Percentiles rank a stretch among this genome's conserved stretches.
These are phyloP conservation scores for Harpalus rufipes DNA, from an alignment of 2,888 invertebrate genomes.

Conservation along the genomic window DNA sequence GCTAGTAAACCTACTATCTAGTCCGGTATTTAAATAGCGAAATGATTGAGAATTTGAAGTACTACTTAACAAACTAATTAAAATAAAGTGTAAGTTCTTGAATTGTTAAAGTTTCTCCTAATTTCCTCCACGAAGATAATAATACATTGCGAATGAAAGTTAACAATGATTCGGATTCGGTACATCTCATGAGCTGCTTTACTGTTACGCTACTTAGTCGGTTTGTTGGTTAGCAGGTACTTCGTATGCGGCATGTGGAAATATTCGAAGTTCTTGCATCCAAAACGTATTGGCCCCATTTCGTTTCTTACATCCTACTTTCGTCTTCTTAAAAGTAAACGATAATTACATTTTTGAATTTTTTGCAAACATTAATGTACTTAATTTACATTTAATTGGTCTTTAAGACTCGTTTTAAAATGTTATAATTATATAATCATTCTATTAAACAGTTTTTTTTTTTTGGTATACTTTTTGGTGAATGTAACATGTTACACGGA, in stretches of 20 bases:
- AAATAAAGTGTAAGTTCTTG: slow-evolving; percentile 54
- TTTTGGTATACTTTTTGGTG: neutral
- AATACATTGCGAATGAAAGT: slow-evolving; percentile 65
- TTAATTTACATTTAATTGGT: slow-evolving; percentile 32
- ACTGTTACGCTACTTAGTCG: too few species aligned
- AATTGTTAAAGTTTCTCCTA: slow-evolving; percentile 60
- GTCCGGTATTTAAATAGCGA: slow-evolving; percentile 16
- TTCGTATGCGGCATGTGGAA: slow-evolving; percentile 14
- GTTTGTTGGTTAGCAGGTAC: slow-evolving; percentile 14
- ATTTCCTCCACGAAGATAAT: slow-evolving; percentile 56
- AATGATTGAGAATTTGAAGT: slow-evolving; percentile 31
- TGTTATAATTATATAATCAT: slow-evolving; percentile 31
- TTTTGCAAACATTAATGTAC: slow-evolving; percentile 21
- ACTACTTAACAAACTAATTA: slow-evolving; percentile 53
- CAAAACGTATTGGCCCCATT: slow-evolving; percentile 60
- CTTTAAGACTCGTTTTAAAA: slow-evolving; percentile 3
- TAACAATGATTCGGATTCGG: slow-evolving; percentile 64
- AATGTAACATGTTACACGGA: slow-evolving; percentile 20
- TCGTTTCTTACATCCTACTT: slow-evolving; percentile 62
- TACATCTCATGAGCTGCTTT: slow-evolving; percentile 39
- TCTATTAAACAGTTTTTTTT: slow-evolving; percentile 18
- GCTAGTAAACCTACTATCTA: slow-evolving; percentile 19
- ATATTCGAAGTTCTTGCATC: slow-evolving; percentile 48
- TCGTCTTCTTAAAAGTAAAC: slow-evolving; percentile 61
- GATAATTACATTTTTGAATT: slow-evolving; percentile 38